phyloP scores from a whole-genome alignment of 2,888 invertebrate species.

The Scelioninae gen. 1 region DNA sequence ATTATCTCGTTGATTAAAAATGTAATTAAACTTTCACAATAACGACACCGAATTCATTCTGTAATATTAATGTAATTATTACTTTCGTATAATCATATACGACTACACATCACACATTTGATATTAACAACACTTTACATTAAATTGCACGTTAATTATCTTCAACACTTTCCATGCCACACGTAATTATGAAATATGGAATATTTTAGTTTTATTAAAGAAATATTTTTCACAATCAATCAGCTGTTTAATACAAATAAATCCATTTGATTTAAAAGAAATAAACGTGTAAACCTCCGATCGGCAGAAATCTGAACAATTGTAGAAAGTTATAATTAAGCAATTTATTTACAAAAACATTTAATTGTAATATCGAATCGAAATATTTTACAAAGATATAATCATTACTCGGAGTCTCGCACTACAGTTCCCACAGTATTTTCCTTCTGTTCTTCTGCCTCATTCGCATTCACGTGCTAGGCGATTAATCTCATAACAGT shows the following conservation, averaged over 20 bases:
- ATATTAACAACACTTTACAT: constrained; percentile 59
- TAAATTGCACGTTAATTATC: constrained; percentile 54
- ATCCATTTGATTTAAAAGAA: constrained; percentile 17
- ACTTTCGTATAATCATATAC: constrained; percentile 48
- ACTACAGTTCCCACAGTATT: constrained; percentile 62
- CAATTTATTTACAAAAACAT: constrained; percentile 39
- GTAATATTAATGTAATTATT: constrained; percentile 53
- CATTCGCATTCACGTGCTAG: constrained; percentile 73
- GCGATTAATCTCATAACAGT: constrained; percentile 77
- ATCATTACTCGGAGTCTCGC: constrained; percentile 42
- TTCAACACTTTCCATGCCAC: constrained; percentile 37
- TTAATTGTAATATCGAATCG: constrained; percentile 53
- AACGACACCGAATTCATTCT: constrained; percentile 39
- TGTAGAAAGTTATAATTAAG: constrained; percentile 49
- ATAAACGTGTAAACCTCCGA: constrained; percentile 2
- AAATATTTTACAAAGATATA: constrained; percentile 53
- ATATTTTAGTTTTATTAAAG: constrained; percentile 55
- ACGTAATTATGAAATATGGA: constrained; percentile 51
- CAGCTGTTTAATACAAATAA: constrained; percentile 32
- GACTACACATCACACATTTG: constrained; percentile 32
- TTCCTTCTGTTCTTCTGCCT: constrained; percentile 59
- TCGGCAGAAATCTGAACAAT: constrained; percentile 44
- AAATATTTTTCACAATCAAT: constrained; percentile 51
- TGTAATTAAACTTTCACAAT: constrained; percentile 58
- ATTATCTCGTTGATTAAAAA: constrained; percentile 46